Percentiles rank a stretch among this genome's conserved stretches.
phyloP scores from a whole-genome alignment of 2,113 vertebrate genomes.

The Takifugu flavidus region DNA sequence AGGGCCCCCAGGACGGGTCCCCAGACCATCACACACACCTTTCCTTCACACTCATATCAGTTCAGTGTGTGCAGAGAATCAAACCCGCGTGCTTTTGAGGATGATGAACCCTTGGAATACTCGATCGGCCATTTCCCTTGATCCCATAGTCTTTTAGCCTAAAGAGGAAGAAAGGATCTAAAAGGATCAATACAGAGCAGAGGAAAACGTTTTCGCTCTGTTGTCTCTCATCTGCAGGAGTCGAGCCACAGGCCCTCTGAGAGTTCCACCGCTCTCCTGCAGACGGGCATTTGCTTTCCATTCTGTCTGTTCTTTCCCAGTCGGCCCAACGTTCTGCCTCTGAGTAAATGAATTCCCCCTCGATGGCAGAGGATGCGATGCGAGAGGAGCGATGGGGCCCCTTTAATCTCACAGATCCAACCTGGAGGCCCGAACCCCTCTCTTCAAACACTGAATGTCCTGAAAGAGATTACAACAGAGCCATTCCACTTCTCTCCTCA shows the following conservation, averaged over 20 bases:
- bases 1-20: no score
- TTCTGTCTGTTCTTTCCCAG: conserved; percentile 51
- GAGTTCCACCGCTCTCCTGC: conserved; percentile 60
- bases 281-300: conserved; percentile 53
- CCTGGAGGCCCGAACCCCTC: conserved; percentile 56
- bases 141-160: conserved; percentile 4
- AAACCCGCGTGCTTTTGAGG: no score
- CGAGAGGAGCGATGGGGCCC: conserved; percentile 55
- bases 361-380: conserved; percentile 62
- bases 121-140: no score
- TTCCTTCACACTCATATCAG: no score
- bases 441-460: conserved; percentile 69
- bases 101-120: no score
- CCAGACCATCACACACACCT: no score
- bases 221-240: conserved; percentile 20
- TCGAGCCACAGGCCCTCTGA: conserved; percentile 48
- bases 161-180: background rate
- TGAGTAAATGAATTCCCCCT: conserved; percentile 69
- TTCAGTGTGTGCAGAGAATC: no score
- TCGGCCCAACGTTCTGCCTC: conserved; percentile 45
- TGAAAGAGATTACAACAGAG: conserved; percentile 48
- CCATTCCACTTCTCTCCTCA: conserved; percentile 30
- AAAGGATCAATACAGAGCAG: no score
- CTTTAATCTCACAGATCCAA: conserved; percentile 70
- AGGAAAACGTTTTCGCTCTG: conserved; percentile 9